Evolutionary conservation across 2,113 vertebrate species (phyloP), one percentile per base, ranked within the genome.

Genomic region (Panthera leo): DNA sequence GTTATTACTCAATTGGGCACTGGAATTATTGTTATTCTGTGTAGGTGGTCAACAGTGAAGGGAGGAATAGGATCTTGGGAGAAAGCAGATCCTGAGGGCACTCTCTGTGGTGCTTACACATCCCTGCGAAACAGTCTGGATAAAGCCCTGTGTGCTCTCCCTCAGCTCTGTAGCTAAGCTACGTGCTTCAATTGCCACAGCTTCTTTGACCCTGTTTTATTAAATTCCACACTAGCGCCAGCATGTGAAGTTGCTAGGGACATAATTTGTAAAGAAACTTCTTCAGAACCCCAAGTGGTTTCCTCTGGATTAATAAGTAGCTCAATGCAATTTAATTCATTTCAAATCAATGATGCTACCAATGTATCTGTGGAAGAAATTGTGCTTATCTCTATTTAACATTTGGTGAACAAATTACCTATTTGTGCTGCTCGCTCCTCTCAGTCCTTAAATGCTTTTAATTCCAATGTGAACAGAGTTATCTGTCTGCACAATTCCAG

Each of bases 291-390:
- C 42, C 88, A 70, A 31, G 83, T 97, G 53, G 42, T 70, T 95
- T 98, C 95, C 86, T 94, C 68, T 89, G 48, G 31, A 85, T 97
- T 98, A 97, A 96, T 61, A 42, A 96, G 55, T 58, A 97, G 86
- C 31, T 78, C 3, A 19, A 58, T 97, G 70, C 53, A 91, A 91
- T 98, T 98, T 97, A 96, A 92, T 79, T 95, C 53, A 92, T 85
- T 97, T 71, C 70, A 84, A 89, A 96, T 97, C 90, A 97, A 79
- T 87, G 93, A 98, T 94, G 42, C 7, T 97, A 96, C 67, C 55
- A 94, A 95, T 94, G 63, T 95, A 86, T 84, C 45, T 93, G 31
- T 71, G 73, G 94, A 92, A 87, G 34, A 98, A 91, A 88, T 13
- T 58, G 94, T 71, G 87, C 79, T 95, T 96, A 97, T 97, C 1